Conservation (phyloP, 2,888 invertebrate species). For the Antitype chi region DNA sequence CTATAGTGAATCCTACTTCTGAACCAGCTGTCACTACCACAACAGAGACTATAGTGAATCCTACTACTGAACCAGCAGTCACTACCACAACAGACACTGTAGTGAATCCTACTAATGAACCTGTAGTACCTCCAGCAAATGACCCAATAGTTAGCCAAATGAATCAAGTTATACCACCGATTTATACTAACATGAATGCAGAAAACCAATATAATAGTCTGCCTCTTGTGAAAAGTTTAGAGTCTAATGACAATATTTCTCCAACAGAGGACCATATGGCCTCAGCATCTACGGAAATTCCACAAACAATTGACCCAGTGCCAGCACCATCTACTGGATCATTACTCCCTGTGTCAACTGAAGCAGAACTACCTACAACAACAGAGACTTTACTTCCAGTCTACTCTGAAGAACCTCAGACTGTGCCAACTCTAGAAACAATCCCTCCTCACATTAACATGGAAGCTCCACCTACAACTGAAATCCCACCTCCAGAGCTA, state of each 20-base stretch:
- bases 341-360: constrained; percentile 38
- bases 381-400: constrained; percentile 64
- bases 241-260: constrained; percentile 35
- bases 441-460: constrained; percentile 43
- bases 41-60: constrained; percentile 6
- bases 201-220: constrained; percentile 32
- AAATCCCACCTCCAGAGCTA: constrained; percentile 47
- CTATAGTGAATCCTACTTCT: not conserved
- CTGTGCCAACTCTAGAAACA: constrained; percentile 48
- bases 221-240: constrained; percentile 19
- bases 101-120: constrained; percentile 22
- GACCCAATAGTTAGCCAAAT: constrained; percentile 37
- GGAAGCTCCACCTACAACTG: constrained; percentile 46
- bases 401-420: constrained; percentile 47
- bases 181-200: constrained; percentile 38
- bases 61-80: too few relatives aligned
- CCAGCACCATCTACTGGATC: constrained; percentile 22
- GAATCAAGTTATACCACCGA: constrained; percentile 52
- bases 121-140: constrained; percentile 24
- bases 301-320: constrained; percentile 27
- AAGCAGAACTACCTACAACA: constrained; percentile 49
- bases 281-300: constrained; percentile 37
- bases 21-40: not conserved
- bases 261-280: constrained; percentile 20
- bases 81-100: too few relatives aligned